Conservation (phyloP, 2,888 invertebrate species). For the Tenodera sinensis region DNA sequence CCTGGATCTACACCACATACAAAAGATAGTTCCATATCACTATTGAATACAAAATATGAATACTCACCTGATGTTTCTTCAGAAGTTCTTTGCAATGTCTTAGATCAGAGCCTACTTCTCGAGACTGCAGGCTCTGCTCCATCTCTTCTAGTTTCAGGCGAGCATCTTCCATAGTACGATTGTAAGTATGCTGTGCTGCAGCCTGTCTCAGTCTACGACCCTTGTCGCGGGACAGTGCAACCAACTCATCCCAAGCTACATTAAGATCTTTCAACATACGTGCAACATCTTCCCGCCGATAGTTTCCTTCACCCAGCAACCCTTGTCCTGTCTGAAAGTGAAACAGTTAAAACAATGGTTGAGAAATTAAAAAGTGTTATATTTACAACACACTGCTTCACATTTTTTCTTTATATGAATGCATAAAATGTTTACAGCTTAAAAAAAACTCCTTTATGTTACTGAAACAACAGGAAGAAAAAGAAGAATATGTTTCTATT, state of each 20-base stretch:
- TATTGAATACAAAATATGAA: background rate
- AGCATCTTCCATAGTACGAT: slow-evolving; percentile 83
- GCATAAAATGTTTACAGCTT: no score
- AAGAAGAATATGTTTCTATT: no score
- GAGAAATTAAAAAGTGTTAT: background rate
- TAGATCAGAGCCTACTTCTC: slow-evolving; percentile 83
- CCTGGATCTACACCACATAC: background rate
- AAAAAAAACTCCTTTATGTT: no score
- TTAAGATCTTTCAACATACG: slow-evolving; percentile 66
- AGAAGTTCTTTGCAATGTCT: slow-evolving; percentile 87
- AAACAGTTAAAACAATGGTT: background rate
- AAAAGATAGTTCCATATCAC: background rate
- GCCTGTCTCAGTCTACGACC: slow-evolving; percentile 83
- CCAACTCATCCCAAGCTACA: slow-evolving; percentile 71
- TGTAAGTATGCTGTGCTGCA: slow-evolving; percentile 70
- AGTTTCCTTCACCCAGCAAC: slow-evolving; percentile 67
- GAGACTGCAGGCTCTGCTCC: slow-evolving; percentile 70
- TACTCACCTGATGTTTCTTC: slow-evolving; percentile 74
- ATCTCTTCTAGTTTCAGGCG: slow-evolving; percentile 82
- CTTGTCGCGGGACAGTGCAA: slow-evolving; percentile 62
- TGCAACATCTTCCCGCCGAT: slow-evolving; percentile 66
- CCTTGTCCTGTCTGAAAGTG: slow-evolving; percentile 58
- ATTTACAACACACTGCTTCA: background rate
- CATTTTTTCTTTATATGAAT: no score
- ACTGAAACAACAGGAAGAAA: no score